phyloP scores from a whole-genome alignment of 2,797 vertebrate genomes.

The Anguilla megastoma region DNA sequence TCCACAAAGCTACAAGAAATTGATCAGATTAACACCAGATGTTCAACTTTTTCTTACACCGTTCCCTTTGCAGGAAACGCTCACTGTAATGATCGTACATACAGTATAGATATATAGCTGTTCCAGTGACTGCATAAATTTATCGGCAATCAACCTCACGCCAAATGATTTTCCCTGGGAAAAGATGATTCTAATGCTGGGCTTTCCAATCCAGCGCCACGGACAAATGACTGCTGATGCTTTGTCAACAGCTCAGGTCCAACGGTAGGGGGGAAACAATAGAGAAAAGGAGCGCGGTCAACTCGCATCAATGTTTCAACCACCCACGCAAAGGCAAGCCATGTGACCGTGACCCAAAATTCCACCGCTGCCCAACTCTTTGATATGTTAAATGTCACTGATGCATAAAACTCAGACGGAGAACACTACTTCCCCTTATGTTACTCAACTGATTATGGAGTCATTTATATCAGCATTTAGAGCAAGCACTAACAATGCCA shows the following conservation, averaged over 20 bases:
- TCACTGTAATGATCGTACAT: not conserved
- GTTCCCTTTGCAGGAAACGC: not conserved
- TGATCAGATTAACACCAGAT: not conserved
- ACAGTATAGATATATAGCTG: not conserved
- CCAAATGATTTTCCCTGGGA: not conserved
- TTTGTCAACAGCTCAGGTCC: not conserved
- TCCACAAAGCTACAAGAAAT: not conserved
- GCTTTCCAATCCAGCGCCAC: not conserved
- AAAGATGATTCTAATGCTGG: not conserved
- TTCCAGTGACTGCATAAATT: not conserved
- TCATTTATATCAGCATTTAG: not conserved
- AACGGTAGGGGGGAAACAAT: not conserved
- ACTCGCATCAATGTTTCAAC: conserved; percentile 4
- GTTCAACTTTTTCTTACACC: not conserved
- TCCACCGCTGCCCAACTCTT: conserved; percentile 2
- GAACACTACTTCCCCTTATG: conserved; percentile 1
- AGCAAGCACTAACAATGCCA: not conserved
- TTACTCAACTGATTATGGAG: not conserved
- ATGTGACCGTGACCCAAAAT: conserved; percentile 11
- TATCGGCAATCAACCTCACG: not conserved
- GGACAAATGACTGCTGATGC: not conserved
- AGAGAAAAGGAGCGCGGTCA: not conserved
- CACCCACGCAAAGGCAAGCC: not conserved
- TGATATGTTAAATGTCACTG: conserved; percentile 17
- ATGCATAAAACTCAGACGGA: conserved; percentile 5